Evolutionary conservation across 2,888 invertebrate genomes (phyloP), one percentile per base, ranked within the genome.

Genomic region (Phoronis australis): DNA sequence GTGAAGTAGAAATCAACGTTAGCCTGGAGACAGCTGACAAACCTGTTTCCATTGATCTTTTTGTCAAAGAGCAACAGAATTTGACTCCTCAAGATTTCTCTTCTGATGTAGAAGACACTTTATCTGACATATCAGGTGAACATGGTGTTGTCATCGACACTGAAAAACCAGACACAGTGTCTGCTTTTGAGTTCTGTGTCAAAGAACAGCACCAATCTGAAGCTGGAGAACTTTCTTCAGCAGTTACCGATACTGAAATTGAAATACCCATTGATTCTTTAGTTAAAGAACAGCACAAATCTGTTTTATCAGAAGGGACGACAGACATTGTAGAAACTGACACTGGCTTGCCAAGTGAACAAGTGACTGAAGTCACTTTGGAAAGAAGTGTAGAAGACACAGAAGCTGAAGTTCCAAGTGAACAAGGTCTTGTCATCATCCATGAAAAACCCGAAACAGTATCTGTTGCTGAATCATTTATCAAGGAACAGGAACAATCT

Each of bases 301-400:
- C n/a, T n/a, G n/a, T n/a, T n/a, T n/a, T n/a, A n/a, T n/a, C n/a
- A n/a, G n/a, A n/a, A n/a, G n/a, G n/a, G n/a, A n/a, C n/a, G n/a
- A n/a, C n/a, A 35, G 27, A 39, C 22, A 44, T 51, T 9, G 27
- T 50, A n/a, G 44, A 25, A 26, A 42, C 26, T 35, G 42, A 50
- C 41, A 40, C 23, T 39, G 50, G 47, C 37, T 24, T 38, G 22
- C 21, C 45, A 9, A 24, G 37, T 6, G 47, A 45, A 41, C 20
- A 5, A 43, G 38, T 35, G 26, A 35, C 26, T 35, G 22, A 38
- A 22, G 39, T 37, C 20, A 39, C 38, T 38, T 4, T 15, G 31
- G 45, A 37, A 31, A 35, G 26, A 26, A 15, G 45, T 40, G 40
- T 27, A 2, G 21, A 31, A 31, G 47, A 47, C 27, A 21, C 21